Evolutionary conservation across 2,113 vertebrate genomes (phyloP).

Genomic region (Ophthalmolycus amberensis): DNA sequence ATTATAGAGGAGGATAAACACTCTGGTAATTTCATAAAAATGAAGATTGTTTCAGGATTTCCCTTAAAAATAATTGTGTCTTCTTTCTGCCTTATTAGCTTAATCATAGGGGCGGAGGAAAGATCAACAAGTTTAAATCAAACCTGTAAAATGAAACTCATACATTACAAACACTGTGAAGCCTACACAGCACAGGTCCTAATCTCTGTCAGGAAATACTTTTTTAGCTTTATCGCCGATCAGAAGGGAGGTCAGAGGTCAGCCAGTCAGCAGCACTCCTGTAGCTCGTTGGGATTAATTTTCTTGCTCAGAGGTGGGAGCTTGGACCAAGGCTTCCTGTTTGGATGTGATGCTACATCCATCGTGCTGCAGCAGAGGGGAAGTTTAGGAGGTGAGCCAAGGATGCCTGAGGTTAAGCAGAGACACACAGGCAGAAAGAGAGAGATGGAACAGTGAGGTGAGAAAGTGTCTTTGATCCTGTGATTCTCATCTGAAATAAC

Average conservation of each 20-base stretch:
- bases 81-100: not conserved
- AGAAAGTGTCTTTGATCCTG: constrained; percentile 57
- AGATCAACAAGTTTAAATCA: not conserved
- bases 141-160: constrained; percentile 16
- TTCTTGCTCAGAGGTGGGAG: not conserved
- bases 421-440: constrained; percentile 14
- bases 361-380: not conserved
- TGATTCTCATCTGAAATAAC: constrained; percentile 63
- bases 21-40: not conserved
- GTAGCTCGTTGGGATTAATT: not conserved
- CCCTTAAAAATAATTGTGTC: not conserved
- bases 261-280: not conserved
- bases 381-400: constrained; percentile 44
- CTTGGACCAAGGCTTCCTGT: not conserved
- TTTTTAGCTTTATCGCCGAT: not conserved
- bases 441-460: constrained; percentile 14
- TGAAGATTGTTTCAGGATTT: constrained; percentile 13
- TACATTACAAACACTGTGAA: not conserved
- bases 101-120: not conserved
- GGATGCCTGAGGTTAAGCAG: constrained; percentile 37
- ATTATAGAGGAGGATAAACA: constrained; percentile 2
- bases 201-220: not conserved
- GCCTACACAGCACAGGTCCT: not conserved
- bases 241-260: constrained; percentile 22
- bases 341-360: not conserved